These are phyloP conservation scores for Helogale parvula DNA, from an alignment of 2,113 vertebrate genomes.

Conservation along the genomic window DNA sequence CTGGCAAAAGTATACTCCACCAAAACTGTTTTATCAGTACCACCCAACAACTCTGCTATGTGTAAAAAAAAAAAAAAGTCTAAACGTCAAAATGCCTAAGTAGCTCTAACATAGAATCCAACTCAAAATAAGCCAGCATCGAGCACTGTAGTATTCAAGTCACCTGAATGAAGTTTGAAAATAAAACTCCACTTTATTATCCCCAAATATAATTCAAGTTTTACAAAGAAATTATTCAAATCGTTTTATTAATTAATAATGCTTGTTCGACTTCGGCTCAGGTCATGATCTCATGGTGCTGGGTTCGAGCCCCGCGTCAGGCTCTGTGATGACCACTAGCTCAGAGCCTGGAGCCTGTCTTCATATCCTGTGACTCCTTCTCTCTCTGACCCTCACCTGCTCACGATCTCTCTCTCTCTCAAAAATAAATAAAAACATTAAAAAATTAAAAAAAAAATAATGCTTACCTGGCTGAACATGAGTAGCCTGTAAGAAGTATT, in stretches of 20 bases:
- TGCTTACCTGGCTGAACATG: slow-evolving; percentile 96
- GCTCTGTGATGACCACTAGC: no score
- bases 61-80: neutral
- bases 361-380: no score
- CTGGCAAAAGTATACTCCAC: neutral
- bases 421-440: no score
- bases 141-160: neutral
- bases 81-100: neutral
- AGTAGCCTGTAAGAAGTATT: slow-evolving; percentile 96
- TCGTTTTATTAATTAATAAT: slow-evolving; percentile 38
- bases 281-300: no score
- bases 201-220: neutral
- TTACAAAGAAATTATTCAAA: neutral
- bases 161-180: slow-evolving; percentile 18
- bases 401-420: no score
- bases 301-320: no score
- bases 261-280: slow-evolving; percentile 54
- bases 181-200: neutral
- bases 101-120: neutral
- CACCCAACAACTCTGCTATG: neutral
- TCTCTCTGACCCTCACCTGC: no score
- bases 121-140: neutral
- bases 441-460: neutral
- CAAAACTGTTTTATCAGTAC: neutral
- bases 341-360: no score